Base-by-base conservation (phyloP, 1,140 invertebrate species). In the Nasonia giraulti region DNA sequence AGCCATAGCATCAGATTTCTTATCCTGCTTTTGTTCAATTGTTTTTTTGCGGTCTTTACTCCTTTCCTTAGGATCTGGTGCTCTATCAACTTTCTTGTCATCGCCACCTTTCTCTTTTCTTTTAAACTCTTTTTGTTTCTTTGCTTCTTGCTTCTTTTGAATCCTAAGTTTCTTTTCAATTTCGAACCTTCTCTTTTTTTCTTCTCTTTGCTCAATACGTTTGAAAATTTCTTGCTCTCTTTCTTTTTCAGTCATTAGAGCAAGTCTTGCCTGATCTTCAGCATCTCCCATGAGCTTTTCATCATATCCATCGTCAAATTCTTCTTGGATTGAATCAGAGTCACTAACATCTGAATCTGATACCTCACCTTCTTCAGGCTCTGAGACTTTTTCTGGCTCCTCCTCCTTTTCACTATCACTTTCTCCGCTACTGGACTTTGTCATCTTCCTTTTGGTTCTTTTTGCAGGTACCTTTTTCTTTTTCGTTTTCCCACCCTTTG, bases 241-340 rank as follows among this genome's bases (percentile, higher is more conserved):
- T 91, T 99, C 98, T 90, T 98, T 99, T 90, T 99, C 98, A 0
- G 98, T 99, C 95, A 99, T 97, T 86, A 97, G 95, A 12, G 97
- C 97, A 3, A 99, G 93, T 1, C 97, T 93, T 17, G 96, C 96
- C 89, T 97, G 95, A 94, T 99, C 99, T 88, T 98, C 98, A 82
- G 97, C 98, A 93, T 99, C 98, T 1, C 98, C 98, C 96, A 99
- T 99, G 2, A 99, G 94, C 90, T 99, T 98, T 87, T 99, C 98
- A 93, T 99, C 98, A 89, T 98, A 99, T 0, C 97, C 96, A 93
- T 97, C 96, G 88, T 96, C 95, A 89, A 96, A 96, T 91, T 96
- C 95, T 89, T 96, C 95, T 82, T 95, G 94, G 76, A 93, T 95
- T 0, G 93, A 93, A 37, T 94, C 93, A 23, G 93, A 94, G 23